A percentile compares a stretch with the other conserved stretches of the same genome.
These are phyloP conservation scores for Taeniopygia guttata DNA, from an alignment of 2,797 vertebrate species.

Conservation along the genomic window DNA sequence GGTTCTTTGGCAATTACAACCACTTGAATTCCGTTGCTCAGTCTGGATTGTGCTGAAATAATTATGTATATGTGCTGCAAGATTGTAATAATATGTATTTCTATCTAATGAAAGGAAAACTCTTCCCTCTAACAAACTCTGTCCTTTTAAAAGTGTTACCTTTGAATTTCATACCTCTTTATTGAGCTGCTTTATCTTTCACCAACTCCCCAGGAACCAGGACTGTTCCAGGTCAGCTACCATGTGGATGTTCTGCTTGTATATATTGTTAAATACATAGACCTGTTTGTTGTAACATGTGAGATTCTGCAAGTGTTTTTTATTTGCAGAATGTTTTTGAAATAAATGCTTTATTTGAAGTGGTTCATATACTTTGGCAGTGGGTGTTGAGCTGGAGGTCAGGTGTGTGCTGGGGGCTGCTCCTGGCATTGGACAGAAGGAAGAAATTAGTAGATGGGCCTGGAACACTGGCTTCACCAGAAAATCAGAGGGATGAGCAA, in stretches of 20 bases:
- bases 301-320: background rate
- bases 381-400: background rate
- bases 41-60: background rate
- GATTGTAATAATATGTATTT: background rate
- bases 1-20: background rate
- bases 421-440: background rate
- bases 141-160: background rate
- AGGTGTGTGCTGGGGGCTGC: background rate
- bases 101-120: background rate
- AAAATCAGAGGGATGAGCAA: background rate
- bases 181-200: background rate
- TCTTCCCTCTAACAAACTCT: background rate
- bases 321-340: background rate
- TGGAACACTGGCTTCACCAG: background rate
- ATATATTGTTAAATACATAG: background rate
- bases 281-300: background rate
- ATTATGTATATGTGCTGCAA: fast-evolving
- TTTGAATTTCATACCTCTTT: background rate
- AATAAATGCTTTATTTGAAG: background rate
- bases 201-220: background rate
- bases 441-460: no score
- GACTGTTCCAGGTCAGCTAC: background rate
- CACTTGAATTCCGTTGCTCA: background rate
- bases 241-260: background rate
- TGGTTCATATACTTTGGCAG: background rate